Conservation (phyloP, 2,113 vertebrate species). For the Vulpes ferrilata region DNA sequence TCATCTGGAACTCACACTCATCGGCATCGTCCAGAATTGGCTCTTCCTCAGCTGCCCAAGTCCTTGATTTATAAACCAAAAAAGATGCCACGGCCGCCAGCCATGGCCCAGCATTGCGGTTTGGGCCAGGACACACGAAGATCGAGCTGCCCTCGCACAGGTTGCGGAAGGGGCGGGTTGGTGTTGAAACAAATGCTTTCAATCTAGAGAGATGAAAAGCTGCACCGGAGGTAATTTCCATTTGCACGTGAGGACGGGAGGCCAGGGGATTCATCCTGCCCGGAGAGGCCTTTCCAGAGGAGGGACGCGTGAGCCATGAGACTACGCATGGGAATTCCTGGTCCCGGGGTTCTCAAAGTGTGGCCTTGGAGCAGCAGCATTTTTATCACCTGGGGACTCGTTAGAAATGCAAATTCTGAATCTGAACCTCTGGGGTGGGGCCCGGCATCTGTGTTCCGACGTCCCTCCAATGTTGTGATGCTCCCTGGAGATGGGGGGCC, state of each 20-base stretch:
- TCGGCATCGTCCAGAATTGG: background rate
- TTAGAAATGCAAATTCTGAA: background rate
- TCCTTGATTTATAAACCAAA: background rate
- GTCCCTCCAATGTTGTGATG: background rate
- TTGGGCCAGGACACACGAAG: background rate
- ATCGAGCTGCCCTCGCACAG: background rate
- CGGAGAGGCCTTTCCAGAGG: background rate
- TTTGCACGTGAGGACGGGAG: background rate
- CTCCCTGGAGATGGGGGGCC: background rate
- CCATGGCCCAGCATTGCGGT: background rate
- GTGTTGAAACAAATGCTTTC: background rate
- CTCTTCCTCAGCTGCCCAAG: background rate
- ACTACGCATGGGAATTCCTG: accelerated
- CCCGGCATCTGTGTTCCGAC: no score
- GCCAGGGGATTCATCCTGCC: background rate
- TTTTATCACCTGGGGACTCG: no score
- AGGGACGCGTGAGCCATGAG: accelerated
- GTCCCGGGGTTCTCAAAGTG: background rate
- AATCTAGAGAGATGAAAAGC: background rate
- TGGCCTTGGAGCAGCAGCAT: no score
- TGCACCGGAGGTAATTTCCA: accelerated
- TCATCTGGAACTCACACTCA: background rate
- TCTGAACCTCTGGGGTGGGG: background rate
- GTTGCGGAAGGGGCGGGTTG: background rate
- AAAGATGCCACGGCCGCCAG: accelerated